A percentile compares a stretch with the other conserved stretches of the same genome.
phyloP scores from a whole-genome alignment of 1,140 invertebrate genomes.

The Scaptomyza graminum region DNA sequence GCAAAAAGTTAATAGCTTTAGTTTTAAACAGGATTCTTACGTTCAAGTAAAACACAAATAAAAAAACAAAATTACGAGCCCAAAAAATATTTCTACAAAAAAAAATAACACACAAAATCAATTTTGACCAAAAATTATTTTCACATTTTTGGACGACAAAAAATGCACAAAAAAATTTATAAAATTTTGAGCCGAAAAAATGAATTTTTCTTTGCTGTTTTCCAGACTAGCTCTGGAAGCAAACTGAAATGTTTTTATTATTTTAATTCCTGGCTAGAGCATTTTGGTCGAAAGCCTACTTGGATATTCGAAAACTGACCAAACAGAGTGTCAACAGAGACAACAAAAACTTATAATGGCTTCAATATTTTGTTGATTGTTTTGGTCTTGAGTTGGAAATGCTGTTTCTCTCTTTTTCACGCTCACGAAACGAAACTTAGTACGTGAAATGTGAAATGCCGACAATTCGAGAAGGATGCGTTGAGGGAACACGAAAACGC shows the following conservation, averaged over 20 bases:
- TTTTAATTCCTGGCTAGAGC: neutral
- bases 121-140: neutral
- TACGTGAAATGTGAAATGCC: slow-evolving; percentile 5
- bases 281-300: neutral
- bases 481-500: slow-evolving; percentile 6
- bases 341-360: too few species aligned
- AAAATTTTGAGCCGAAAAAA: neutral
- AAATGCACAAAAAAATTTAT: neutral
- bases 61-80: too few species aligned
- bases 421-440: neutral
- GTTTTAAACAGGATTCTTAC: too few species aligned
- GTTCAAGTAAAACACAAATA: too few species aligned
- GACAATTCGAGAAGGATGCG: slow-evolving; percentile 7
- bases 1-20: too few species aligned
- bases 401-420: too few species aligned
- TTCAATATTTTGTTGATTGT: too few species aligned
- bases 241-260: neutral
- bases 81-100: too few species aligned
- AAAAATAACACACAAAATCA: neutral
- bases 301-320: neutral
- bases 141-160: neutral
- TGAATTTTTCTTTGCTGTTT: neutral
- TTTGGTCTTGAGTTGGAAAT: too few species aligned
- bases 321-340: too few species aligned
- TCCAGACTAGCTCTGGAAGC: neutral